These are phyloP conservation scores for Bhutanitis thaidina DNA, from an alignment of 2,888 invertebrate species.

Conservation along the genomic window DNA sequence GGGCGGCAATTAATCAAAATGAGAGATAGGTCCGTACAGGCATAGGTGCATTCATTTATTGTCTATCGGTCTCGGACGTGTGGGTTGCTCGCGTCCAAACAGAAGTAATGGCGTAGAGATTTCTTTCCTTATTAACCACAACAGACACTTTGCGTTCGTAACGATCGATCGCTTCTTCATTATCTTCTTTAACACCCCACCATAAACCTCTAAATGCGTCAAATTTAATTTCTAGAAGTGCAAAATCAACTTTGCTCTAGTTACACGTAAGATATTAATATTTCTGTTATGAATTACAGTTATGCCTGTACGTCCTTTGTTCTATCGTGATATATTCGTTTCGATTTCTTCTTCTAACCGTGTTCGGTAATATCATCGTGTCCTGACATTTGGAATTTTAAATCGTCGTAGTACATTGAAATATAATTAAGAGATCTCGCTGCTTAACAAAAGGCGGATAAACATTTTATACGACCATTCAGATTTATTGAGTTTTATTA, in stretches of 20 bases:
- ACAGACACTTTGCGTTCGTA: slow-evolving; percentile 7
- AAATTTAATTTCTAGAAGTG: neutral
- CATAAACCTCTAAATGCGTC: neutral
- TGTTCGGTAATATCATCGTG: neutral
- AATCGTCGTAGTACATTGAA: slow-evolving; percentile 6
- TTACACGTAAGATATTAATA: slow-evolving; percentile 31
- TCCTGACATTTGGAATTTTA: slow-evolving; percentile 7
- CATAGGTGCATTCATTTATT: slow-evolving; percentile 61
- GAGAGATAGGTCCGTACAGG: slow-evolving; percentile 58
- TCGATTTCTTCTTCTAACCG: slow-evolving; percentile 5
- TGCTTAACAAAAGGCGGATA: neutral
- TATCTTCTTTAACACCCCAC: slow-evolving; percentile 1
- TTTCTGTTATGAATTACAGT: slow-evolving; percentile 27
- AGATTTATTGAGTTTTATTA: neutral
- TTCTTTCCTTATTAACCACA: slow-evolving; percentile 31
- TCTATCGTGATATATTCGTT: slow-evolving; percentile 27
- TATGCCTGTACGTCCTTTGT: slow-evolving; percentile 31
- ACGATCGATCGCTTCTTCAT: neutral
- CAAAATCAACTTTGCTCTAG: slow-evolving; percentile 22
- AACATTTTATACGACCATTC: neutral
- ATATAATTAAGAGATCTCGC: slow-evolving; percentile 12
- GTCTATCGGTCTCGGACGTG: slow-evolving; percentile 32
- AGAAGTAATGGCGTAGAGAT: slow-evolving; percentile 35
- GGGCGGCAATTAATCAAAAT: slow-evolving; percentile 67
- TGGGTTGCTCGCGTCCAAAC: slow-evolving; percentile 33